A percentile compares a stretch with the other conserved stretches of the same genome.
Evolutionary conservation across 2,113 vertebrate species (phyloP).

Genomic region (Elephas maximus): DNA sequence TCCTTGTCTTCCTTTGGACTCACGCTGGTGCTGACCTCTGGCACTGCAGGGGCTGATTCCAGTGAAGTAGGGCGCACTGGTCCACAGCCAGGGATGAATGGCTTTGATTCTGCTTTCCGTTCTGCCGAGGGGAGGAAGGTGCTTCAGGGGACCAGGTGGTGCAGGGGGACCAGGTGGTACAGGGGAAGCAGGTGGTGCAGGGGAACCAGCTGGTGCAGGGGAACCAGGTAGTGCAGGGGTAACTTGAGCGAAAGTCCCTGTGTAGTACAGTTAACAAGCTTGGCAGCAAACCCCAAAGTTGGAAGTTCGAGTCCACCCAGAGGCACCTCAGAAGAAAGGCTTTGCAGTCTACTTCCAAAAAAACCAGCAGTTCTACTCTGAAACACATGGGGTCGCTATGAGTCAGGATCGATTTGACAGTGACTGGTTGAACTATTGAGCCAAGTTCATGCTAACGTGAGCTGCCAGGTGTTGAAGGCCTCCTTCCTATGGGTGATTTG

Average conservation of each 20-base stretch:
- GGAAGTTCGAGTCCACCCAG: not conserved
- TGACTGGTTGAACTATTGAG: not conserved
- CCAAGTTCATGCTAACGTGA: accelerated
- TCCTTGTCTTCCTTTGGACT: not conserved
- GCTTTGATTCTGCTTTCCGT: not conserved
- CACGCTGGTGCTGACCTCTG: no score
- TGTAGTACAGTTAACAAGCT: not conserved
- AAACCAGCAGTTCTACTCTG: not conserved
- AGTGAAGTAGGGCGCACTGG: accelerated
- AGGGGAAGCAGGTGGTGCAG: accelerated
- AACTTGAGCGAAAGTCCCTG: no score
- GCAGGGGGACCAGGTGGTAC: no score
- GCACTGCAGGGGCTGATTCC: not conserved
- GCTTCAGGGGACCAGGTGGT: accelerated
- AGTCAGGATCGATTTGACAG: not conserved
- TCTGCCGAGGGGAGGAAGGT: not conserved
- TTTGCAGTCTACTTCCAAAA: not conserved
- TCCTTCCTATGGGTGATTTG: not conserved
- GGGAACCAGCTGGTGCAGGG: no score
- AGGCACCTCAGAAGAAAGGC: not conserved
- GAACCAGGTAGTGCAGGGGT: accelerated
- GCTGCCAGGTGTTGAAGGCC: not conserved
- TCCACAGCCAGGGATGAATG: not conserved
- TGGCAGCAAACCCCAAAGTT: not conserved
- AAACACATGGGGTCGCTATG: not conserved